Percentiles rank a stretch among this genome's conserved stretches.
phyloP scores from a whole-genome alignment of 2,888 invertebrate species.

The Lycia hirtaria region DNA sequence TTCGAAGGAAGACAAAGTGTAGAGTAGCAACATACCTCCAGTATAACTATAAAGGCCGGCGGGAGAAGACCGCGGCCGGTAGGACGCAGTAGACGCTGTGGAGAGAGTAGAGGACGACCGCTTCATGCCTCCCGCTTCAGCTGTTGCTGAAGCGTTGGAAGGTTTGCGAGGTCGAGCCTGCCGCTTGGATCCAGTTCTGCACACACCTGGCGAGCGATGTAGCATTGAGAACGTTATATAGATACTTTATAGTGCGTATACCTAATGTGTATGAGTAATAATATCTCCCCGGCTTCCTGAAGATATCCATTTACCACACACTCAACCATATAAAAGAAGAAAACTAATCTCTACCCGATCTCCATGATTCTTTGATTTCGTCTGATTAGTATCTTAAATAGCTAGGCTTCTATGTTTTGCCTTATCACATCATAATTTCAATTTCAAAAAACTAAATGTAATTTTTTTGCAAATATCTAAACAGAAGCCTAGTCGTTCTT shows the following conservation, averaged over 20 bases:
- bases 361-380: too few species aligned
- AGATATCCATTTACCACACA: too few species aligned
- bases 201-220: slow-evolving; percentile 67
- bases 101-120: slow-evolving; percentile 78
- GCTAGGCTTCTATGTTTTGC: too few species aligned
- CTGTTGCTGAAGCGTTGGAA: slow-evolving; percentile 66
- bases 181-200: slow-evolving; percentile 80
- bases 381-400: too few species aligned
- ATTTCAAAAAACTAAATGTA: too few species aligned
- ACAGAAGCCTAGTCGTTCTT: too few species aligned
- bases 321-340: too few species aligned
- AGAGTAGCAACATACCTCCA: slow-evolving; percentile 67
- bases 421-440: too few species aligned
- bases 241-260: not conserved
- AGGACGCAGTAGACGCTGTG: slow-evolving; percentile 76
- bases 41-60: slow-evolving; percentile 92
- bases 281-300: too few species aligned
- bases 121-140: slow-evolving; percentile 63
- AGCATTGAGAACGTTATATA: slow-evolving; percentile 24
- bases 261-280: too few species aligned
- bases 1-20: slow-evolving; percentile 56
- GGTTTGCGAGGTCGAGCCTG: slow-evolving; percentile 79
- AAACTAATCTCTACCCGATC: too few species aligned
- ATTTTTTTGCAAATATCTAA: too few species aligned
- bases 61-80: slow-evolving; percentile 91